Conservation (phyloP, 2,113 vertebrate species). For the Silurus asotus region DNA sequence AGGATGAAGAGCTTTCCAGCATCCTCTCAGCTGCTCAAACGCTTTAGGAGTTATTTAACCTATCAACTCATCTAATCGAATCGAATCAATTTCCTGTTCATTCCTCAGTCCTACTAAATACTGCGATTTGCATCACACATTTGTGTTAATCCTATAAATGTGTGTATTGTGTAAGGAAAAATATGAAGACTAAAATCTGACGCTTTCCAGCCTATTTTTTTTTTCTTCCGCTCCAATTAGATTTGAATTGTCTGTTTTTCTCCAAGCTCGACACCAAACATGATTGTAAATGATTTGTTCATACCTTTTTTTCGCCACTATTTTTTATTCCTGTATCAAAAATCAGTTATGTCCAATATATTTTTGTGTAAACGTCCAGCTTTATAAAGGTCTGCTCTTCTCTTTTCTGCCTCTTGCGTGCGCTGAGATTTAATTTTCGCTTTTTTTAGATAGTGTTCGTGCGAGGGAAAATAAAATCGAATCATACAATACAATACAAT, state of each 20-base stretch:
- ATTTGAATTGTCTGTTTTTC: not conserved
- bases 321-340: not conserved
- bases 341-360: not conserved
- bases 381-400: not conserved
- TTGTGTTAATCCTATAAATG: not conserved
- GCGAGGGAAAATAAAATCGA: not conserved
- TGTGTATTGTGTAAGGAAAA: not conserved
- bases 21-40: not conserved
- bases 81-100: not conserved
- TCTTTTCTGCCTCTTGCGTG: not conserved
- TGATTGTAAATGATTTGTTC: not conserved
- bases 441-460: not conserved
- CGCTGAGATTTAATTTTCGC: constrained; percentile 9
- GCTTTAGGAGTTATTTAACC: constrained; percentile 17
- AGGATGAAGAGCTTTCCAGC: constrained; percentile 26
- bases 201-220: not conserved
- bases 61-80: not conserved
- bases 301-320: too few relatives aligned
- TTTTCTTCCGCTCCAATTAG: not conserved
- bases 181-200: not conserved
- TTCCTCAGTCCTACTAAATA: not conserved
- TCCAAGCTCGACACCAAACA: not conserved
- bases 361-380: constrained; percentile 12
- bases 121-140: not conserved
- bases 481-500: not conserved